Percentiles rank a stretch among this genome's conserved stretches.
Evolutionary conservation across 2,797 vertebrate species (phyloP).

Genomic region (Heliangelus exortis): DNA sequence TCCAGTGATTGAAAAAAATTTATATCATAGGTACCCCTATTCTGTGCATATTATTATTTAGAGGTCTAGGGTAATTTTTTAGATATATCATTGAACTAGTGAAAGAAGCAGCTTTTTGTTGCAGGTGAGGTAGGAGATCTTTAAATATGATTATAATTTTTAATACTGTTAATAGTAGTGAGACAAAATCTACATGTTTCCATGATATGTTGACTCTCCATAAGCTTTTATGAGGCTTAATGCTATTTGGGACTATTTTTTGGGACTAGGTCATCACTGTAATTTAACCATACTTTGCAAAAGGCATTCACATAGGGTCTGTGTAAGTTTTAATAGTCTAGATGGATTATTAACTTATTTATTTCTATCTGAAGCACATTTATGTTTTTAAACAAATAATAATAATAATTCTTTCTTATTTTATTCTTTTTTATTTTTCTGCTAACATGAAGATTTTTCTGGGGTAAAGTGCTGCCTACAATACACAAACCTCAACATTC

Average conservation of each 20-base stretch:
- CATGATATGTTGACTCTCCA: not conserved
- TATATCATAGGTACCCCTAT: not conserved
- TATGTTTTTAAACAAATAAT: constrained; percentile 37
- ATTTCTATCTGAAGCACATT: constrained; percentile 8
- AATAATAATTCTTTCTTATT: not conserved
- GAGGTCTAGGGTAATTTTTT: not conserved
- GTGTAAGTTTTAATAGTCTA: constrained; percentile 1
- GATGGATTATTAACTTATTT: constrained; percentile 30
- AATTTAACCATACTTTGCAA: constrained; percentile 12
- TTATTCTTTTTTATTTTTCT: too few relatives aligned
- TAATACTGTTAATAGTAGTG: not conserved
- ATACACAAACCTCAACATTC: not conserved
- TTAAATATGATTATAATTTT: constrained; percentile 5
- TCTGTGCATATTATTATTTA: not conserved
- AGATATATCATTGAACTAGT: not conserved
- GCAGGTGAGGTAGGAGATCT: not conserved
- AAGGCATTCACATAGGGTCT: not conserved
- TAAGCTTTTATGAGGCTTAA: not conserved
- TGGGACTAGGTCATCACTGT: constrained; percentile 1
- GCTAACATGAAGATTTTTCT: not conserved
- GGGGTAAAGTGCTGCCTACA: not conserved
- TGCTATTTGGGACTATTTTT: not conserved
- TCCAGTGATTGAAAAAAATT: not conserved
- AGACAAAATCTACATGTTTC: not conserved
- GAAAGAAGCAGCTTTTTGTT: constrained; percentile 1